Conservation (phyloP, 2,797 vertebrate species). For the Sparus aurata region DNA sequence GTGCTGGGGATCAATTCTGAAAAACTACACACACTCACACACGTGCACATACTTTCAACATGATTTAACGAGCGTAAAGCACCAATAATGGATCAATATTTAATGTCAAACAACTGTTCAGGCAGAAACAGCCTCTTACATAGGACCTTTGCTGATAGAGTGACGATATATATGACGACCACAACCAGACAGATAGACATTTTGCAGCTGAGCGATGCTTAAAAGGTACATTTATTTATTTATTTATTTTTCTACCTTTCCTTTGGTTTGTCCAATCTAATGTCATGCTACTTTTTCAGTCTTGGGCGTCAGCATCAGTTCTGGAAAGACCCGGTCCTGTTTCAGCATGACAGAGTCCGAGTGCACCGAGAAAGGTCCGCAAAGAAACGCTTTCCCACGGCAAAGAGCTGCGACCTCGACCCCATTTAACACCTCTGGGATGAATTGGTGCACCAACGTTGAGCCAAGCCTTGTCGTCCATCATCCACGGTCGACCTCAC, state of each 20-base stretch:
- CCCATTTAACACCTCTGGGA: neutral
- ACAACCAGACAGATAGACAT: neutral
- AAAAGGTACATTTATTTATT: neutral
- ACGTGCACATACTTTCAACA: neutral
- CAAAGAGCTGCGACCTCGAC: neutral
- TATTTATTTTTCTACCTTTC: too few species aligned
- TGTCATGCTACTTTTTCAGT: too few species aligned
- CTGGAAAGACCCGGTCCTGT: neutral
- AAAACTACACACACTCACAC: neutral
- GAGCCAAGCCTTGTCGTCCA: neutral
- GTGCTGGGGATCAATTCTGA: neutral
- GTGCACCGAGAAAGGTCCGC: neutral
- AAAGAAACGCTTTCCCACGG: neutral
- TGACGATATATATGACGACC: neutral
- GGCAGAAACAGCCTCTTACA: slow-evolving; percentile 12
- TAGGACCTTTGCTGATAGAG: neutral
- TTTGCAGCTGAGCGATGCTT: neutral
- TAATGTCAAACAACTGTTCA: slow-evolving; percentile 28
- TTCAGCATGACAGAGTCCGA: neutral
- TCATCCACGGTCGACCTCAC: neutral
- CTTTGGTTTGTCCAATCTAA: too few species aligned
- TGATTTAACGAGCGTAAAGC: slow-evolving; percentile 36
- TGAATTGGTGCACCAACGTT: neutral
- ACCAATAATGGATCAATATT: slow-evolving; percentile 40
- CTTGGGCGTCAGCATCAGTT: neutral